Conservation (phyloP, 2,797 vertebrate genomes). For the Eutrigla gurnardus region DNA sequence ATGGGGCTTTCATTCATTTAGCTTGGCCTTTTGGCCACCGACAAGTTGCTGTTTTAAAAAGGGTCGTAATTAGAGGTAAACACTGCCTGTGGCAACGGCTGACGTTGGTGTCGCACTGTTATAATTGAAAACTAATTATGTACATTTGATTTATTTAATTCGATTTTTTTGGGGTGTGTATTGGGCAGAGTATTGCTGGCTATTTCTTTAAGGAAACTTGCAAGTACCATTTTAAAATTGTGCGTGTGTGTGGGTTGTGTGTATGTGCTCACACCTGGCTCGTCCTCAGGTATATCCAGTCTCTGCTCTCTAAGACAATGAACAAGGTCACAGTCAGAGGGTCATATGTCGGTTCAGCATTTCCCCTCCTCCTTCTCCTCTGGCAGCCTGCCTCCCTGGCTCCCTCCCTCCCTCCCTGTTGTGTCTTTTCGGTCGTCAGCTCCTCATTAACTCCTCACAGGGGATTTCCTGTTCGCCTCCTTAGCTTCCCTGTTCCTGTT, state of each 20-base stretch:
- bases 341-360: conserved; percentile 74
- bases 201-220: conserved; percentile 16
- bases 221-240: not conserved
- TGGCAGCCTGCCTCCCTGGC: conserved; percentile 21
- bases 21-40: conserved; percentile 50
- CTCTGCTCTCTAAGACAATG: conserved; percentile 75
- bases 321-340: conserved; percentile 80
- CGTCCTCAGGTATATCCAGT: conserved; percentile 72
- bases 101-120: conserved; percentile 54
- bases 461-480: conserved; percentile 79
- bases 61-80: conserved; percentile 62
- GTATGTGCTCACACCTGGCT: conserved; percentile 34
- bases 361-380: conserved; percentile 56
- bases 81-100: conserved; percentile 59
- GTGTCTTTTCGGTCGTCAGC: conserved; percentile 80
- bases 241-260: not conserved
- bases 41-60: conserved; percentile 64
- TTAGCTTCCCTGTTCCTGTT: conserved; percentile 68
- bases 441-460: conserved; percentile 81
- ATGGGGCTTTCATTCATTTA: conserved; percentile 76
- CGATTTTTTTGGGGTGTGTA: conserved; percentile 31
- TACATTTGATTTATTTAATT: conserved; percentile 67
- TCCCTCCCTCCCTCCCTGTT: conserved; percentile 65
- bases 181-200: conserved; percentile 7
- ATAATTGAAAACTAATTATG: conserved; percentile 74